A percentile compares a stretch with the other conserved stretches of the same genome.
Conservation (phyloP, 2,113 vertebrate genomes). For the Eulacestoma nigropectus region DNA sequence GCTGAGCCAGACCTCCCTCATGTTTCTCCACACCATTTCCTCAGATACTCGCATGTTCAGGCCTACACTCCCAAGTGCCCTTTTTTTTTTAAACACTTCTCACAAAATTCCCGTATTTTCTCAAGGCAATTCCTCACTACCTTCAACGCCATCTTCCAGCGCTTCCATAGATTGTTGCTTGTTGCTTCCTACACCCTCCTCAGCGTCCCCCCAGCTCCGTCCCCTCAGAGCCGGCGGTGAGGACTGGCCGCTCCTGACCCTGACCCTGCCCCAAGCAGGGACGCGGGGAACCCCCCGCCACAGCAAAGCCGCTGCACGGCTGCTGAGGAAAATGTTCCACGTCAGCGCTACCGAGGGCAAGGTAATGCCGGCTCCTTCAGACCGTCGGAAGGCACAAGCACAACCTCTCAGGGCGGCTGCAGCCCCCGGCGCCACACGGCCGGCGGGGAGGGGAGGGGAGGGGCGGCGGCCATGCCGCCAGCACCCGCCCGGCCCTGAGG, state of each 20-base stretch:
- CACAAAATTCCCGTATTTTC: neutral
- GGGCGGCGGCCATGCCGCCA: neutral
- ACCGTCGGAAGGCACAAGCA: accelerated
- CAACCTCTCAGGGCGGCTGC: accelerated
- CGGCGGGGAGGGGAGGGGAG: no score
- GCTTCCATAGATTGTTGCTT: neutral
- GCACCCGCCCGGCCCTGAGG: neutral
- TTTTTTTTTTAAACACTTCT: neutral
- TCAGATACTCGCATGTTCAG: neutral
- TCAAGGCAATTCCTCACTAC: neutral
- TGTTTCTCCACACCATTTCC: neutral
- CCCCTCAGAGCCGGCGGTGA: neutral
- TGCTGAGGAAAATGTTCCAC: neutral
- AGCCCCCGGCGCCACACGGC: neutral
- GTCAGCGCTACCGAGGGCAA: neutral
- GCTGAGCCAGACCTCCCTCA: neutral
- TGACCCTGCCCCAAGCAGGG: neutral
- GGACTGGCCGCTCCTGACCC: accelerated
- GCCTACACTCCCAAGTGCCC: neutral
- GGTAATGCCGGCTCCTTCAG: accelerated
- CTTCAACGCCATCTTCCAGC: neutral
- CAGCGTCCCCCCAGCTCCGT: accelerated
- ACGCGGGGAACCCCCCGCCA: accelerated
- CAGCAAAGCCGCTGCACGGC: no score
- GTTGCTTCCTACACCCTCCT: no score